A percentile compares a stretch with the other conserved stretches of the same genome.
These are phyloP conservation scores for western clawed frog (Xenopus tropicalis) DNA, from an alignment of 2,113 vertebrate species.

Conservation along the genomic window DNA sequence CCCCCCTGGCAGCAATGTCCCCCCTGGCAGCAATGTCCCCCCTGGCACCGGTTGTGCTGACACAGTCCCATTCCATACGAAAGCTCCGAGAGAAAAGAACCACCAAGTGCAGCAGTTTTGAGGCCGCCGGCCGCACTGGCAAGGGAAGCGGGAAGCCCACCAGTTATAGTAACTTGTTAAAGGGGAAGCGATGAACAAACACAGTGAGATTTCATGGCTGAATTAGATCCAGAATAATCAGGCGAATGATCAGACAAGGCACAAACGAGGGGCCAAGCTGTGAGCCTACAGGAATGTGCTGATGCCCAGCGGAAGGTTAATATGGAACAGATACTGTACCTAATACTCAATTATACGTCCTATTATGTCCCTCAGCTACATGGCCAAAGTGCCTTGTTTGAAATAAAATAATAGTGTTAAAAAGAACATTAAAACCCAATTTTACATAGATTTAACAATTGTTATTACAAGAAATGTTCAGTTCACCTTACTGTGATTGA, in stretches of 20 bases:
- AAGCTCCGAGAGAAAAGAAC: not conserved
- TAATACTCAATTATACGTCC: too few species aligned
- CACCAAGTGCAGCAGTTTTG: not conserved
- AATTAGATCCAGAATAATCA: not conserved
- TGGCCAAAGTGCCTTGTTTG: too few species aligned
- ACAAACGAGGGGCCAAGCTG: not conserved
- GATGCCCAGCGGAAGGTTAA: not conserved
- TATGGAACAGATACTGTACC: not conserved
- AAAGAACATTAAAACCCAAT: too few species aligned
- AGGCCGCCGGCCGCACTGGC: not conserved
- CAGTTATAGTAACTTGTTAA: not conserved
- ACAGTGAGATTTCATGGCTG: not conserved
- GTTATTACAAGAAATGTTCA: too few species aligned
- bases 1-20: too few species aligned
- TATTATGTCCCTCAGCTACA: not conserved
- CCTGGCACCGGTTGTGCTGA: not conserved
- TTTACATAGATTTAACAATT: too few species aligned
- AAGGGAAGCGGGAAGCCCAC: not conserved
- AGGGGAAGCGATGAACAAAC: slow-evolving; percentile 2
- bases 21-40: too few species aligned
- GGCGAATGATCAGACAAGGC: not conserved
- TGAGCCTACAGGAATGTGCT: not conserved
- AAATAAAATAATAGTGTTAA: too few species aligned
- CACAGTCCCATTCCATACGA: not conserved
- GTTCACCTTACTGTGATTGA: too few species aligned